Evolutionary conservation across 2,888 invertebrate species (phyloP).

Genomic region (Brachypterus glaber): DNA sequence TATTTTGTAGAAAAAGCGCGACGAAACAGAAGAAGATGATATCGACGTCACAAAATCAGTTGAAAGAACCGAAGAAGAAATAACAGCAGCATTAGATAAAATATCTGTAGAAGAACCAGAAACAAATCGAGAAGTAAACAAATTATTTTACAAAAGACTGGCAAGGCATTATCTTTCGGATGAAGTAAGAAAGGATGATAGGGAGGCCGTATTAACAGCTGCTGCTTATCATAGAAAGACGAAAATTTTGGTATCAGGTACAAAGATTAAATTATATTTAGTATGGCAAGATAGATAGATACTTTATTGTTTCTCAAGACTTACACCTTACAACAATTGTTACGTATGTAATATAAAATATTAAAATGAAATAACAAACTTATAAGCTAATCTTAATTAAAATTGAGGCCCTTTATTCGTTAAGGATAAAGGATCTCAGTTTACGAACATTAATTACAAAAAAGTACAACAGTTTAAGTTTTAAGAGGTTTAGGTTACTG

Average conservation of each 20-base stretch:
- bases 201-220: constrained; percentile 60
- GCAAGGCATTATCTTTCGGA: constrained; percentile 67
- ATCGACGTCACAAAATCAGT: constrained; percentile 49
- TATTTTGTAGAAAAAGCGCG: constrained; percentile 24
- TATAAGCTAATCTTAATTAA: no score
- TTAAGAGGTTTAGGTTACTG: no score
- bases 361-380: no score
- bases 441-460: no score
- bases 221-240: constrained; percentile 73
- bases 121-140: constrained; percentile 37
- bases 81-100: constrained; percentile 36
- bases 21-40: constrained; percentile 60
- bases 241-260: constrained; percentile 70
- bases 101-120: constrained; percentile 40
- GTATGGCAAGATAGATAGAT: no score
- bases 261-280: no score
- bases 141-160: constrained; percentile 58
- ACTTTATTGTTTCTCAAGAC: no score
- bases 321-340: no score
- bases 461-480: no score
- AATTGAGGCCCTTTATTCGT: no score
- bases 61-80: constrained; percentile 45
- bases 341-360: no score
- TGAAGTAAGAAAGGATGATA: constrained; percentile 53
- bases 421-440: no score